phyloP scores from a whole-genome alignment of 2,113 vertebrate genomes.

The Dasypus novemcinctus region DNA sequence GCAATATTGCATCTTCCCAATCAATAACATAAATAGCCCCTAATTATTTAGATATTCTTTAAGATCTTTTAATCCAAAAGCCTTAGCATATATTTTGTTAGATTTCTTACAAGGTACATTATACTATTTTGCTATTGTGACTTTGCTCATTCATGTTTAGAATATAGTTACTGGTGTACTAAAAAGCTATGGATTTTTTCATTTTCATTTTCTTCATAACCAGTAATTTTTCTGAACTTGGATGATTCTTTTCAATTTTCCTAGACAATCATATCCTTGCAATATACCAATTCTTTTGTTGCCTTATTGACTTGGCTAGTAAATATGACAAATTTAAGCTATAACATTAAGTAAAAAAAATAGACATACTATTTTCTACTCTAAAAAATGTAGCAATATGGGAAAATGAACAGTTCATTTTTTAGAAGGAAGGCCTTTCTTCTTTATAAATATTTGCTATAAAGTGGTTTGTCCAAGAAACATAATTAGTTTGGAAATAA shows the following conservation, averaged over 20 bases:
- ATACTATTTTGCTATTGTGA: neutral
- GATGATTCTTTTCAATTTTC: neutral
- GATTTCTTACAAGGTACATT: neutral
- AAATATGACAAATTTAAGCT: neutral
- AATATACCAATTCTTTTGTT: neutral
- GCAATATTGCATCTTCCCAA: neutral
- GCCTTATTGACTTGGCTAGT: neutral
- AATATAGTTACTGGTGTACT: neutral
- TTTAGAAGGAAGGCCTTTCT: neutral
- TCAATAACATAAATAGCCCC: neutral
- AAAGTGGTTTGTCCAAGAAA: neutral
- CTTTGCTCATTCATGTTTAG: neutral
- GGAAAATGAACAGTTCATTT: neutral
- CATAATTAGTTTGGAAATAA: neutral
- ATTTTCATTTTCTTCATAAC: neutral
- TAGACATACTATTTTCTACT: neutral
- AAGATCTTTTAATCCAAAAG: neutral
- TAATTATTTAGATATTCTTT: conserved; percentile 17
- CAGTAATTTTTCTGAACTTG: neutral
- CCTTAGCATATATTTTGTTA: neutral
- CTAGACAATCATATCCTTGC: neutral
- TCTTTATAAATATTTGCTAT: conserved; percentile 11
- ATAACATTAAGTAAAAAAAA: neutral
- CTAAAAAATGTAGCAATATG: neutral
- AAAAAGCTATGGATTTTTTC: neutral